These are phyloP conservation scores for Zootermopsis nevadensis DNA, from an alignment of 2,888 invertebrate genomes.

Conservation along the genomic window DNA sequence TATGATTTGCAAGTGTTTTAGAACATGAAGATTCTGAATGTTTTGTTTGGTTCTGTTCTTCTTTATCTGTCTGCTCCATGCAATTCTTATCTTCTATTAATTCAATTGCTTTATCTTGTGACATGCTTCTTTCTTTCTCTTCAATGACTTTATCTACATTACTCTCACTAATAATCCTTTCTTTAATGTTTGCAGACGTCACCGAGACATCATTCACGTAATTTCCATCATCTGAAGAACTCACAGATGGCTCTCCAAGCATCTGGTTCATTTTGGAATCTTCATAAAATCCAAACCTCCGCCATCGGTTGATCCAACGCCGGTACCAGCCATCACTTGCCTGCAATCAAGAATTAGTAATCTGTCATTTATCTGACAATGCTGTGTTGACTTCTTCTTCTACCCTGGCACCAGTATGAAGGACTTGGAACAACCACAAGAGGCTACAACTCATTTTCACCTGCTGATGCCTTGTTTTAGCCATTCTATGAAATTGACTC, in stretches of 20 bases:
- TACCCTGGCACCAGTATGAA: too few relatives aligned
- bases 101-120: not conserved
- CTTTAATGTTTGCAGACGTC: too few relatives aligned
- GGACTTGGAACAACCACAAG: too few relatives aligned
- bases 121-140: not conserved
- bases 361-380: not conserved
- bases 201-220: too few relatives aligned
- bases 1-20: not conserved
- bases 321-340: constrained; percentile 52
- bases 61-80: not conserved
- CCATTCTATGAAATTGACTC: too few relatives aligned
- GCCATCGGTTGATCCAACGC: constrained; percentile 50
- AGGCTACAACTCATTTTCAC: too few relatives aligned
- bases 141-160: not conserved
- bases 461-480: too few relatives aligned
- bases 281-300: not conserved
- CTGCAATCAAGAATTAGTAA: constrained; percentile 25
- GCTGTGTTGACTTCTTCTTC: too few relatives aligned
- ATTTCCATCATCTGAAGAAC: not conserved
- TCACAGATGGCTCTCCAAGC: not conserved
- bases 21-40: not conserved
- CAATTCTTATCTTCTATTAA: not conserved
- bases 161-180: too few relatives aligned
- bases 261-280: not conserved
- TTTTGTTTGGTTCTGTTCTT: not conserved